Conservation (phyloP, 2,113 vertebrate genomes). For the Chionis minor region DNA sequence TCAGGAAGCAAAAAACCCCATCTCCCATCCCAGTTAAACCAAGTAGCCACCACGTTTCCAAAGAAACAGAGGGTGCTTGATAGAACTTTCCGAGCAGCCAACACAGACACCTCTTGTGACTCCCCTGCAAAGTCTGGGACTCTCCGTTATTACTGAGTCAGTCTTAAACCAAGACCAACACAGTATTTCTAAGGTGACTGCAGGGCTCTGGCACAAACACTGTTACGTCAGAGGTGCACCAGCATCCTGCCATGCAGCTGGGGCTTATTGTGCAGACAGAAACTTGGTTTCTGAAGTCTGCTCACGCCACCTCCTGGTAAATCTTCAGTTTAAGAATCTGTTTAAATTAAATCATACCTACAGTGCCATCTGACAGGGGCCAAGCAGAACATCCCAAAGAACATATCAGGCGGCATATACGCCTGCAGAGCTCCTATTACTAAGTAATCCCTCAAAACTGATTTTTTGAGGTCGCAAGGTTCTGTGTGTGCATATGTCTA, state of each 20-base stretch:
- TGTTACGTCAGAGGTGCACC: not conserved
- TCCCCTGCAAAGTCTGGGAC: not conserved
- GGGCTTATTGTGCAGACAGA: not conserved
- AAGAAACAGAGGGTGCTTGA: not conserved
- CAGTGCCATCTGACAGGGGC: accelerated
- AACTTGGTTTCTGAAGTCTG: not conserved
- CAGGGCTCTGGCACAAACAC: not conserved
- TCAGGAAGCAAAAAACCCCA: not conserved
- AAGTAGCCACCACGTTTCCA: not conserved
- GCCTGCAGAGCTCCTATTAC: not conserved
- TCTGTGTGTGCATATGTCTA: no score
- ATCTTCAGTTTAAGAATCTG: accelerated
- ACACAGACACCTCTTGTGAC: not conserved
- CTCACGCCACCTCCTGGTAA: not conserved
- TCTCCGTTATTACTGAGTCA: not conserved
- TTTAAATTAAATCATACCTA: not conserved
- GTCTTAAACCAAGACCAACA: accelerated
- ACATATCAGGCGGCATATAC: accelerated
- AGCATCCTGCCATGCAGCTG: not conserved
- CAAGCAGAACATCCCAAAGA: not conserved
- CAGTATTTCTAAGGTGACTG: not conserved
- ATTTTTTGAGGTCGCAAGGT: not conserved
- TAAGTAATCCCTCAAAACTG: not conserved
- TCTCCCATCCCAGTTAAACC: not conserved
- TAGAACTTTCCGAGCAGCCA: not conserved